Evolutionary conservation across 30 jellyfish, hydroid and myxozoan species (phyloP).

Genomic region (Phacellophora camtschatica): DNA sequence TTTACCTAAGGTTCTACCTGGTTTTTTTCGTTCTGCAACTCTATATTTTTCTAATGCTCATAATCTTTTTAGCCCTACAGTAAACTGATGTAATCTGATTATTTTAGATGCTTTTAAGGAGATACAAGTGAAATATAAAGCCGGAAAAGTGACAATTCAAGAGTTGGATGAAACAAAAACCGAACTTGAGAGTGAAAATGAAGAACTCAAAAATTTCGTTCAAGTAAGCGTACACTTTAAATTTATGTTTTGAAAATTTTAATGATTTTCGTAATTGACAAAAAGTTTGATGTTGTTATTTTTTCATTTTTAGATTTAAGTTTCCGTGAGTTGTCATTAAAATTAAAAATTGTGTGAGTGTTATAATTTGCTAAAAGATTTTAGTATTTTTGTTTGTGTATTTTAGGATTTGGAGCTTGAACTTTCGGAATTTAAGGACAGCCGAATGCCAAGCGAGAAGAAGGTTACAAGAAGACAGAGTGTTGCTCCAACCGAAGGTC

Average conservation of each 20-base stretch:
- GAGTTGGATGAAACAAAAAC: slow-evolving; percentile 26
- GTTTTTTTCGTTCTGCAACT: no score
- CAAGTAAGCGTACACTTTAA: slow-evolving; percentile 1
- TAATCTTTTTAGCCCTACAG: no score
- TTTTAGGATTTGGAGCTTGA: slow-evolving; percentile 37
- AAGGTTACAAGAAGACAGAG: slow-evolving; percentile 16
- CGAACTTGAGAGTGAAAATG: slow-evolving; percentile 30
- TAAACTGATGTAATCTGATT: no score
- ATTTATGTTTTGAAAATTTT: no score
- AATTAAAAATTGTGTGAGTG: no score
- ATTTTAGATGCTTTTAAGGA: slow-evolving; percentile 57
- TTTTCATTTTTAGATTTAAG: no score
- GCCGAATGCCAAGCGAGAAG: slow-evolving; percentile 34
- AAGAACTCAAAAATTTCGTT: slow-evolving; percentile 27
- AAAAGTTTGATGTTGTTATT: no score
- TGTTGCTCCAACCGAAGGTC: slow-evolving; percentile 34
- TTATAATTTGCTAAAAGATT: no score
- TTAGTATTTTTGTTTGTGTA: background rate
- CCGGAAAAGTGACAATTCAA: slow-evolving; percentile 22
- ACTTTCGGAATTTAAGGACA: background rate
- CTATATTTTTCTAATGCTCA: no score
- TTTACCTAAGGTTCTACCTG: no score
- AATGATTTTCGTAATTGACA: no score
- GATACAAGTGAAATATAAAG: slow-evolving; percentile 26
- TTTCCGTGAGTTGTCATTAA: no score